Evolutionary conservation across 2,888 invertebrate species (phyloP).

Genomic region (Cyaniris semiargus): DNA sequence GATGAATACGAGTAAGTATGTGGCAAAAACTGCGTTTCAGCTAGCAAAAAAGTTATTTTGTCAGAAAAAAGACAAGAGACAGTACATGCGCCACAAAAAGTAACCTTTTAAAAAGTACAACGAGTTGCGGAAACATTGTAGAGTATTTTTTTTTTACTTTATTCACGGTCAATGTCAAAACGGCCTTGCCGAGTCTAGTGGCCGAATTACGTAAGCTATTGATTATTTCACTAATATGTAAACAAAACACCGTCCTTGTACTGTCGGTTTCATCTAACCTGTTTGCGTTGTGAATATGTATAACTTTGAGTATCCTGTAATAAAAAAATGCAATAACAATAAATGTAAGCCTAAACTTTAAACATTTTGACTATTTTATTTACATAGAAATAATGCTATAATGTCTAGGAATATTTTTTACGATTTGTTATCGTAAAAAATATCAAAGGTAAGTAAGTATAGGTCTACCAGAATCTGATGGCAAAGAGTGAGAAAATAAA

Average conservation of each 20-base stretch:
- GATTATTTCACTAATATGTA: constrained; percentile 64
- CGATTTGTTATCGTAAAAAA: too few relatives aligned
- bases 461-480: too few relatives aligned
- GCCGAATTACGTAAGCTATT: constrained; percentile 68
- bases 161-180: constrained; percentile 78
- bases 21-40: not conserved
- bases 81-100: constrained; percentile 23
- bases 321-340: not conserved
- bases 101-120: constrained; percentile 44
- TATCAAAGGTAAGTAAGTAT: too few relatives aligned
- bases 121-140: constrained; percentile 75
- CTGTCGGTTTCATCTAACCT: constrained; percentile 25
- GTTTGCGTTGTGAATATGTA: constrained; percentile 6
- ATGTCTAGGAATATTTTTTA: too few relatives aligned
- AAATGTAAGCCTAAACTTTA: not conserved
- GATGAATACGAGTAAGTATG: not conserved
- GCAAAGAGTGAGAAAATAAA: too few relatives aligned
- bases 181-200: constrained; percentile 69
- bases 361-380: too few relatives aligned
- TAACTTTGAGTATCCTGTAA: not conserved
- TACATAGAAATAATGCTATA: too few relatives aligned
- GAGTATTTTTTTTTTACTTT: constrained; percentile 62
- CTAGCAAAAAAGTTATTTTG: not conserved
- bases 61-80: constrained; percentile 11
- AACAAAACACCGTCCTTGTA: constrained; percentile 43